Evolutionary conservation across 2,113 vertebrate genomes (phyloP).

Genomic region (Neotragus pygmaeus): DNA sequence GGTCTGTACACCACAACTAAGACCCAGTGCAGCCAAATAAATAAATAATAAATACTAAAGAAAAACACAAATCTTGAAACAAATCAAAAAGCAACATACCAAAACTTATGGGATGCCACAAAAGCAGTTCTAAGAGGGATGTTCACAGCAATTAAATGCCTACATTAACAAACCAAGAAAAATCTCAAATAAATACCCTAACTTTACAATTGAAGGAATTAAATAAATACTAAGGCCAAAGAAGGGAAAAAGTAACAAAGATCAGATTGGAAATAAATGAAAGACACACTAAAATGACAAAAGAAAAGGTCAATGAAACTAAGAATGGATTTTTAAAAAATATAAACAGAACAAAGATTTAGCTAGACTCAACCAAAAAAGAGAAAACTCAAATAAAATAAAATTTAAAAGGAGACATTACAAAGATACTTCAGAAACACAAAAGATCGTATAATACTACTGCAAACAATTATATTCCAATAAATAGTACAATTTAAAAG

Average conservation of each 20-base stretch:
- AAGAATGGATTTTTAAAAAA: neutral
- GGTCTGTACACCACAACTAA: neutral
- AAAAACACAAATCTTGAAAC: neutral
- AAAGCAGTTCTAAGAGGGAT: neutral
- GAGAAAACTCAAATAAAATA: neutral
- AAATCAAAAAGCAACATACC: neutral
- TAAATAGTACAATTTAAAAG: neutral
- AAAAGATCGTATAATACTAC: neutral
- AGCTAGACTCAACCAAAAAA: neutral
- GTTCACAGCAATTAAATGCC: neutral
- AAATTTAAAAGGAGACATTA: neutral
- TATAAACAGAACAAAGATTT: neutral
- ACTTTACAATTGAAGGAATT: neutral
- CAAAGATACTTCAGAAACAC: neutral
- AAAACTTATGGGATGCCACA: neutral
- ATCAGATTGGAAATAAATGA: neutral
- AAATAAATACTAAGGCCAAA: neutral
- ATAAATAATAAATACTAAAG: neutral
- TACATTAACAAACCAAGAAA: neutral
- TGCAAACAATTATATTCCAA: neutral
- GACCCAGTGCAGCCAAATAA: neutral
- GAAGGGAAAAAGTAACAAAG: neutral
- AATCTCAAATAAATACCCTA: neutral
- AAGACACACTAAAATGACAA: neutral
- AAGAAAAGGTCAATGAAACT: neutral